phyloP scores from a whole-genome alignment of 1,140 invertebrate genomes.

The Trypoxylus dichotomus region DNA sequence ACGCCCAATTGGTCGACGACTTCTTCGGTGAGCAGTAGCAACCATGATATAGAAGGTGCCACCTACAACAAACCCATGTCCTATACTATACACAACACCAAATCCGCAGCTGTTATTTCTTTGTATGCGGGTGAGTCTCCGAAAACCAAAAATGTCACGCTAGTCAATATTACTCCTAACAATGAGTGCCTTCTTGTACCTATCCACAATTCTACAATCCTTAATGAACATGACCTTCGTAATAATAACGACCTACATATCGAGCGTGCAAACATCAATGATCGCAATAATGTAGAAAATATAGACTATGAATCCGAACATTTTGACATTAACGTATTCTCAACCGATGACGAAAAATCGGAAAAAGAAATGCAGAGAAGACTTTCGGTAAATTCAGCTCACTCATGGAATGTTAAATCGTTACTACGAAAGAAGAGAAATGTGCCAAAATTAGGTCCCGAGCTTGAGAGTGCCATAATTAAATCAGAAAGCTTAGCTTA shows the following conservation, averaged over 20 bases:
- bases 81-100: conserved; percentile 51
- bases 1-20: conserved; percentile 50
- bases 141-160: conserved; percentile 47
- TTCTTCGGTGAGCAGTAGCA: conserved; percentile 51
- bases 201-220: conserved; percentile 33
- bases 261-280: background rate
- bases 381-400: conserved; percentile 18
- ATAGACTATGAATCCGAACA: background rate
- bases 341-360: background rate
- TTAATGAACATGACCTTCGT: conserved; percentile 13
- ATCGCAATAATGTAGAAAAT: background rate
- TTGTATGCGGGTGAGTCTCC: conserved; percentile 38
- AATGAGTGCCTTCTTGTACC: conserved; percentile 33
- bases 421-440: conserved; percentile 45
- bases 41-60: conserved; percentile 42
- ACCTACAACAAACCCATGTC: conserved; percentile 41
- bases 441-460: conserved; percentile 50
- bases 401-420: conserved; percentile 50
- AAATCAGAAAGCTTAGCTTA: conserved; percentile 57
- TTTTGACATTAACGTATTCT: background rate
- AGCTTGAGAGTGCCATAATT: conserved; percentile 55
- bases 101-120: conserved; percentile 51
- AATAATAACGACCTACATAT: conserved; percentile 15
- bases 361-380: conserved; percentile 6
- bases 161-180: conserved; percentile 50